Evolutionary conservation across 2,888 invertebrate species (phyloP), one percentile per base, ranked within the genome.

Genomic region (Meiosimyza platycephala): DNA sequence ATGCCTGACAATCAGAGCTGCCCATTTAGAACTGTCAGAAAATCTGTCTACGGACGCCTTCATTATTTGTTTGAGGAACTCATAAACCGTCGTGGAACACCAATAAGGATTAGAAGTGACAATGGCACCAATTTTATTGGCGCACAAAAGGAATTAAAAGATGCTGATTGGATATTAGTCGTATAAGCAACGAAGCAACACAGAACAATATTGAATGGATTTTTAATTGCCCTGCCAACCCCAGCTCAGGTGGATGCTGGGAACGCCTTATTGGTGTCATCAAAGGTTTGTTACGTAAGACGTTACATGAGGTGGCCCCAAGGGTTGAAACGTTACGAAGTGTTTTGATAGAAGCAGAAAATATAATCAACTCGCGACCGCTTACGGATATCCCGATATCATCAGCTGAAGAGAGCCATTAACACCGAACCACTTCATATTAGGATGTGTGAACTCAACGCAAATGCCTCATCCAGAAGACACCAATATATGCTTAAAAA

Each of bases 171-270:
- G 1, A 15, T 74, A 13, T 73, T 72, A 12, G 67, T 40, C 51
- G 40, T 9, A 65, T 76, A 48, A 6, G 60, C 13, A 51, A 57
- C 3, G 69, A 71, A 54, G 18, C 63, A 18, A 13, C 65, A 15
- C 18, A 22, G 7, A n/a, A 40, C 13, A 54, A 51, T 13, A 72
- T 75, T 12, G 60, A 73, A 28, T 72, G 71, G 75, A n/a, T n/a
- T n/a, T n/a, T n/a, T n/a, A n/a, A n/a, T n/a, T n/a, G n/a, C n/a
- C n/a, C n/a, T n/a, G n/a, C 55, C 6, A 68, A 74, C 52, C 76
- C 76, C 1, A 66, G 59, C 22, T 76, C 78, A 68, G 79, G 77
- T 3, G 79, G 78, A 7, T 57, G 70, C 28, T 73, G 70, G 65
- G 71, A 74, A 55, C 71, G 71, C n/a, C 40, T 73, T 9, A 40